A percentile compares a stretch with the other conserved stretches of the same genome.
Evolutionary conservation across 2,888 invertebrate species (phyloP).

Genomic region (Chloromyia formosa): DNA sequence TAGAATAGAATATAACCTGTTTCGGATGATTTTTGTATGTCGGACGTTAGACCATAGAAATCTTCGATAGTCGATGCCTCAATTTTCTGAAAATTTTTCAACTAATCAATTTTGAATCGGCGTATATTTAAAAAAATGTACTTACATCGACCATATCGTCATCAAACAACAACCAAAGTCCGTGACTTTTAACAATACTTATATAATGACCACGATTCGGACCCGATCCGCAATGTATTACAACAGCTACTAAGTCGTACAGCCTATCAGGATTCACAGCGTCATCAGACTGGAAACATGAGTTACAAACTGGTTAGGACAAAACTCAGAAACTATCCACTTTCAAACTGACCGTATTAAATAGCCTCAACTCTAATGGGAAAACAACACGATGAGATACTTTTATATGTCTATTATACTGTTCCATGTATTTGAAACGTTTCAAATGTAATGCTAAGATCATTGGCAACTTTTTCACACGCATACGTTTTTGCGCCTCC

Average conservation of each 20-base stretch:
- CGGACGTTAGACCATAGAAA: constrained; percentile 98
- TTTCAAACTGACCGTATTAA: constrained; percentile 87
- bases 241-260: constrained; percentile 98
- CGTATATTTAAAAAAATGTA: constrained; percentile 53
- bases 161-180: constrained; percentile 99
- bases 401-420: constrained; percentile 98
- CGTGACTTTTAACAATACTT: constrained; percentile 99
- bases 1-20: constrained; percentile 99
- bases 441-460: constrained; percentile 98
- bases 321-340: too few relatives aligned
- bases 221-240: constrained; percentile 99
- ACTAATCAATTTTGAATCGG: constrained; percentile 5
- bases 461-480: constrained; percentile 97
- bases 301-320: constrained; percentile 6
- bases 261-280: constrained; percentile 97
- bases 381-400: constrained; percentile 99
- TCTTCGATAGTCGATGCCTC: constrained; percentile 99
- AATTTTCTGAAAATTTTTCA: constrained; percentile 82
- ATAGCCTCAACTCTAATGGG: constrained; percentile 94
- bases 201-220: constrained; percentile 99
- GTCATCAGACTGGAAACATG: constrained; percentile 85
- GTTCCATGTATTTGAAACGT: constrained; percentile 97
- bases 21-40: constrained; percentile 98
- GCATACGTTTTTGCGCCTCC: constrained; percentile 98
- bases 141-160: constrained; percentile 99